phyloP scores from a whole-genome alignment of 1,140 invertebrate species.

The Cotesia glomerata region DNA sequence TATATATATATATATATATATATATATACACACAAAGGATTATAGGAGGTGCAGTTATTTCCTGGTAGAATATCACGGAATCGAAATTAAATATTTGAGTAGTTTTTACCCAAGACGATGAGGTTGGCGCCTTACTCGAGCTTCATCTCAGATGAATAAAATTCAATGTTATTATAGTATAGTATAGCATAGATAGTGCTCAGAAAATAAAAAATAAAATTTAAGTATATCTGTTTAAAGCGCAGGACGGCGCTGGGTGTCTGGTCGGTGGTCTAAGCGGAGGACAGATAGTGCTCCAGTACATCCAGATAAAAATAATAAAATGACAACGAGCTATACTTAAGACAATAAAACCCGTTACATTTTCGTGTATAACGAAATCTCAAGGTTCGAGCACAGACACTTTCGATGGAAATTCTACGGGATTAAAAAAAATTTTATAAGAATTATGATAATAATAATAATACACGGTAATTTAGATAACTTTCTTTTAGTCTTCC shows the following conservation, averaged over 20 bases:
- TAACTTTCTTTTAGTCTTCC: too few relatives aligned
- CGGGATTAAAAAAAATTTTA: neutral
- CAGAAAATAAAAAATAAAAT: too few relatives aligned
- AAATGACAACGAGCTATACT: neutral
- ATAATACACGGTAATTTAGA: too few relatives aligned
- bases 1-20: neutral
- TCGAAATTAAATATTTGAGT: constrained; percentile 21
- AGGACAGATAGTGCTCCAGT: neutral
- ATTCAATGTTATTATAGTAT: neutral
- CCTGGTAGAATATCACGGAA: neutral
- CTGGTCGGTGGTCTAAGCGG: too few relatives aligned
- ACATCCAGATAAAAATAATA: neutral
- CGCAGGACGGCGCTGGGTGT: too few relatives aligned
- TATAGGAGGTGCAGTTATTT: neutral
- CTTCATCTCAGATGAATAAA: constrained; percentile 5
- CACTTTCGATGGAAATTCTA: neutral
- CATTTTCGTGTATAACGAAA: constrained; percentile 1
- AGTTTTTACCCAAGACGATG: constrained; percentile 5
- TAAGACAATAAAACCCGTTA: neutral
- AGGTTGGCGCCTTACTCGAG: constrained; percentile 1
- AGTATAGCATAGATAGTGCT: neutral
- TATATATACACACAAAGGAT: neutral
- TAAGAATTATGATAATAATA: neutral
- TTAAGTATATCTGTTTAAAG: too few relatives aligned
- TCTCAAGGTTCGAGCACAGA: neutral